Percentiles rank a stretch among this genome's conserved stretches.
These are phyloP conservation scores for Melierax canorus DNA, from an alignment of 2,113 vertebrate species.

Conservation along the genomic window DNA sequence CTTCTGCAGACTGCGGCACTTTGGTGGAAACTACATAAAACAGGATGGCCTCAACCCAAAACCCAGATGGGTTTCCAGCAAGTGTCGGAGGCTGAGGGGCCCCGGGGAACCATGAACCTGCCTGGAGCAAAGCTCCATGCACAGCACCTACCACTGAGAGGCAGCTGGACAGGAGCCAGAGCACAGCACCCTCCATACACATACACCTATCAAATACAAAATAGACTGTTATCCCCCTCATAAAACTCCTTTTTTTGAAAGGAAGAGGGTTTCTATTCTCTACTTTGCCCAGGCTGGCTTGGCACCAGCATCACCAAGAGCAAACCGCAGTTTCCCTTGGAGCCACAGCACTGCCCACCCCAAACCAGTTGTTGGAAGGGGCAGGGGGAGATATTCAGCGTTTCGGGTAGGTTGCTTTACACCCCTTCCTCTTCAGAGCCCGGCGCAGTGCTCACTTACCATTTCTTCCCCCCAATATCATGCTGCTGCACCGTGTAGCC, in stretches of 20 bases:
- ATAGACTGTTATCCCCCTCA: accelerated
- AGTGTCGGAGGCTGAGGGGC: accelerated
- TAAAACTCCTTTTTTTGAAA: not conserved
- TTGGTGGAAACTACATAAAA: not conserved
- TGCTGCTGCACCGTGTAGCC: conserved; percentile 98
- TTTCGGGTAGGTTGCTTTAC: accelerated
- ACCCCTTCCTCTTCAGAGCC: accelerated
- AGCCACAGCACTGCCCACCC: not conserved
- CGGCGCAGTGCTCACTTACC: conserved; percentile 69
- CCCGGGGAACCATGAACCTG: accelerated
- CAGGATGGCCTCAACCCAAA: accelerated
- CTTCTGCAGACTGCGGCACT: not conserved
- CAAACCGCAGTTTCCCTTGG: not conserved
- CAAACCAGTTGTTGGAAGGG: accelerated
- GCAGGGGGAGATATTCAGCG: accelerated
- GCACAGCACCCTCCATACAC: not conserved
- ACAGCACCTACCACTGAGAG: not conserved
- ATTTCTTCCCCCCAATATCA: conserved; percentile 86
- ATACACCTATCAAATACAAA: accelerated
- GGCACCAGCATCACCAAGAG: not conserved
- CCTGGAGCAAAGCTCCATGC: not conserved
- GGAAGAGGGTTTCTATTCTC: accelerated
- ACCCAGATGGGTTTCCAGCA: not conserved
- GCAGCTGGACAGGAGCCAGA: not conserved
- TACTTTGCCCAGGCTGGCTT: not conserved